Base-by-base conservation (phyloP, 2,888 invertebrate genomes). In the Dilophus febrilis region DNA sequence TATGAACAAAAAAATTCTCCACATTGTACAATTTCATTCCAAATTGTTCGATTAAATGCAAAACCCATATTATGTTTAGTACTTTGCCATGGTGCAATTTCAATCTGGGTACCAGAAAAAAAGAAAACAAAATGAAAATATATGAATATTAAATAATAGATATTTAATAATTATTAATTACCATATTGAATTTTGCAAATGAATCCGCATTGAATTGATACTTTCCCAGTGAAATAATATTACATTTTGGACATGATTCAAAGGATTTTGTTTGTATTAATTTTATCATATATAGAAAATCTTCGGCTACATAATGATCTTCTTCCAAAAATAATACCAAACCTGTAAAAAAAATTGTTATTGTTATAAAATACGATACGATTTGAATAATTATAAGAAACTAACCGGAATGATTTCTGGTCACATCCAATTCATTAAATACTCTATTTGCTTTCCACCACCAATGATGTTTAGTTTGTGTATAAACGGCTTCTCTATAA, bases 11-110 rank as follows among this genome's bases (percentile, higher is more conserved):
- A 98, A 54, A 81, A 75, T 22, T 79, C 68, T 6, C 83, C 77
- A 55, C 92, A 83, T 22, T 70, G 72, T 53, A 82, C 74, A 33
- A 97, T 75, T 48, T 77, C 74, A 42, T 70, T 68, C 94, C 95
- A 98, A 1, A 91, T 80, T 1, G 75, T 74, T 19, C 83, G 72
- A 58, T 90, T 87, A 53, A 97, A 84, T 0, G 86, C 91, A 77
- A 98, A 94, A 1, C 95, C 98, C 97, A 98, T 97, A 59, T 98
- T 98, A 60, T 98, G 95, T 62, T 91, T 90, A 54, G 90, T 91
- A 42, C 92, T 91, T 50, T 94, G 83, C 97, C 90, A 91, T 6
- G 87, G 86, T 31, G 82, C 83, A 16, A 87, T 80, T 64, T 90
- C 88, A 40, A 86, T 85, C 22, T 22, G 22, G 4, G 4, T 22